These are phyloP conservation scores for Batillaria attramentaria DNA, from an alignment of 1,140 invertebrate species.

Conservation along the genomic window DNA sequence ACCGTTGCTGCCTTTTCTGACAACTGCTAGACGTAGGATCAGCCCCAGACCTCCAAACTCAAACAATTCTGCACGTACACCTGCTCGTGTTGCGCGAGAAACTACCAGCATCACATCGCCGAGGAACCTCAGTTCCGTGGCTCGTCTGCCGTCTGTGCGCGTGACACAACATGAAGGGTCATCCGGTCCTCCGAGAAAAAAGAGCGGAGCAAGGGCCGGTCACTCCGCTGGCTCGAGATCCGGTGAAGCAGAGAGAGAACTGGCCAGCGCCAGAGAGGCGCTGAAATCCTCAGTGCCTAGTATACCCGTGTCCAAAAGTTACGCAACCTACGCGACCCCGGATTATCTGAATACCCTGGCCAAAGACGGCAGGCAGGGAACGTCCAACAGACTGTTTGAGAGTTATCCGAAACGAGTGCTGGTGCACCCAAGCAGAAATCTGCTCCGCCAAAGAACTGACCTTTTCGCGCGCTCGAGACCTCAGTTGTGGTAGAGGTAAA, in stretches of 20 bases:
- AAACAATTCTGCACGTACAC: too few species aligned
- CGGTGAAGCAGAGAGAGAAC: constrained; percentile 5
- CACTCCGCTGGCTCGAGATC: too few species aligned
- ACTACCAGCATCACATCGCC: too few species aligned
- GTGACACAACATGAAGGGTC: too few species aligned
- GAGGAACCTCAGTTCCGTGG: too few species aligned
- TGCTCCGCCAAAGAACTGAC: constrained; percentile 17
- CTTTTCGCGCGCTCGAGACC: not conserved
- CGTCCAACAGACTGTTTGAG: constrained; percentile 1
- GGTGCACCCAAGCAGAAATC: constrained; percentile 13
- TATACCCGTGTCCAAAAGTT: not conserved
- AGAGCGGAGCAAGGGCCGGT: too few species aligned
- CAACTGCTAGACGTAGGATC: not conserved
- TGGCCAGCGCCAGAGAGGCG: not conserved
- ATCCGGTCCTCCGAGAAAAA: too few species aligned
- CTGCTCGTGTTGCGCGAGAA: too few species aligned
- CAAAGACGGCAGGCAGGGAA: not conserved
- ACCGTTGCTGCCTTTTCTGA: constrained; percentile 19
- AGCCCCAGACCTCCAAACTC: too few species aligned
- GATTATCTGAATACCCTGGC: constrained; percentile 16
- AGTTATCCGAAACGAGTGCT: constrained; percentile 24
- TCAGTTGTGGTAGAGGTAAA: too few species aligned
- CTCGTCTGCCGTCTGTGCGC: too few species aligned
- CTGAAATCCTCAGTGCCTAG: not conserved
- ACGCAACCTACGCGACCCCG: not conserved